Evolutionary conservation across 1,140 invertebrate genomes (phyloP), one percentile per base, ranked within the genome.

Genomic region (Drosophila guanche): DNA sequence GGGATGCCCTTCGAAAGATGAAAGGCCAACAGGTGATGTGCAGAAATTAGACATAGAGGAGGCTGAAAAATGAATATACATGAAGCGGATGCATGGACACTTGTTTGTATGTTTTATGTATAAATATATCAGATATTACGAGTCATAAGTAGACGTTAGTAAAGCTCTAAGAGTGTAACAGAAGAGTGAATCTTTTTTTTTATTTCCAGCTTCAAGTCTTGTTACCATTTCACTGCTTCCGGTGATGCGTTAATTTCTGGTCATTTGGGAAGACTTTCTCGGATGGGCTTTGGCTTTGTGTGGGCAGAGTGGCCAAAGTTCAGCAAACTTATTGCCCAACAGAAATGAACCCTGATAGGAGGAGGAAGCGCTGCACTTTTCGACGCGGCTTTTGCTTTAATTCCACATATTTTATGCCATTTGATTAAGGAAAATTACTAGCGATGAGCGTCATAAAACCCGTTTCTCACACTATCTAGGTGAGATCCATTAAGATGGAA

Each of bases 391-490:
- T 20, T 20, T 61, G 52, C 29, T 63, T 84, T 72, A 76, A 85
- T 72, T 65, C 68, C 55, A 45, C 67, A 85, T 76, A 85, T 76
- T 72, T 76, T 47, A 72, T 58, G 37, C 33, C 57, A 76, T 63
- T 77, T 74, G 55, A 86, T 86, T 70, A 55, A 88, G 83, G 83
- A 88, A 86, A 86, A 88, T 75, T 65, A 76, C 81, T 68, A 16
- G 20, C 60, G 54, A 69, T 57, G 52, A 46, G 47, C 63, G 75
- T 67, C 54, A 67, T 48, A 67, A 84, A 81, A 86, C 81, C 67
- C 54, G 81, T 86, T 86, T 76, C 53, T 76, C 75, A 81, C 73
- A 83, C 65, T 72, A 51, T 40, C 57, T 56, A 43, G 55, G 66
- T 69, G 66, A 69, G 66, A 68, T 56, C 72, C 67, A 79, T 76